Base-by-base conservation (phyloP, 2,797 vertebrate genomes). In the Notolepis coatsorum region DNA sequence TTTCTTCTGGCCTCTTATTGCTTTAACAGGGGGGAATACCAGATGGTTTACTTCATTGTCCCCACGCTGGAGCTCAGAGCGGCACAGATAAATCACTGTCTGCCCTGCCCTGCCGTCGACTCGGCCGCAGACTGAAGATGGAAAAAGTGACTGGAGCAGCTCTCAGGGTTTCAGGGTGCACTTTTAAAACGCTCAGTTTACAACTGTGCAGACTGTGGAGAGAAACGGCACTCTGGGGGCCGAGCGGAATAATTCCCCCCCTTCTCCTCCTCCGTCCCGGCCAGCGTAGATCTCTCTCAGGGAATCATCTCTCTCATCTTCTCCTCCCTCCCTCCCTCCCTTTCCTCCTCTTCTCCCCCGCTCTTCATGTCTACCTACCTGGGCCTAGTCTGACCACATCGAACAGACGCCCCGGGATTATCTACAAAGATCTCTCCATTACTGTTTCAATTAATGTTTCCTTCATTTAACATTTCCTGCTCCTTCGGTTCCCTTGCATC, bases 101-200 rank as follows among this genome's bases (percentile, higher is more conserved):
- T 81, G 72, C 80, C 38, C 30, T n/a, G n/a, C 39, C 31, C 17
- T 43, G 20, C 53, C 41, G 2, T 4, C 18, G 17, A 0, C 1
- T 77, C 74, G 68, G 67, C 78, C 77, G 63, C 84, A 82, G 73
- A 82, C 75, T 64, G n/a, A 51, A 74, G 74, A 87, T 81, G 89
- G 90, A 92, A 92, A 91, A 88, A 88, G 47, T 86, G 86, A 91
- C 55, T n/a, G n/a, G n/a, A n/a, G n/a, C n/a, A n/a, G n/a, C n/a
- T n/a, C n/a, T 90, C 78, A 83, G 73, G 61, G 79, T 72, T 78
- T 81, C 75, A 77, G 20, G 5, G 75, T 52, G 71, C 71, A 70
- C 71, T 65, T 80, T 23, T 81, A 33, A 60, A 79, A 67, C 6
- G 63, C 69, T 84, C 65, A 67, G 66, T 86, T 84, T 68, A 86